Evolutionary conservation across 2,113 vertebrate species (phyloP).

Genomic region (Pica pica): DNA sequence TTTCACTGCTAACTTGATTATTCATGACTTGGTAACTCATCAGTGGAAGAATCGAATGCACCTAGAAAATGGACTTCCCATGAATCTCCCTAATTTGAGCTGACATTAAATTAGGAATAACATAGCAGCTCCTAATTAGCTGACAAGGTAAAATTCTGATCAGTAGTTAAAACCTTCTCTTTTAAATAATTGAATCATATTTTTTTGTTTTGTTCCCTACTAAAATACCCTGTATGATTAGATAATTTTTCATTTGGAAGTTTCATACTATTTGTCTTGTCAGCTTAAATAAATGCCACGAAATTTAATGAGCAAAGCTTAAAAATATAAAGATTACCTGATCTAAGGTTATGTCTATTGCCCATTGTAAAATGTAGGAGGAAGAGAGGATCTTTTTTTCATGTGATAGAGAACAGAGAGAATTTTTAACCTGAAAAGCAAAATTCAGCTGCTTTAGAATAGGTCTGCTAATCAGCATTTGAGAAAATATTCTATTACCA

Average conservation of each 20-base stretch:
- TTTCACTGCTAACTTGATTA: background rate
- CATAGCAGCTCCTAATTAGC: background rate
- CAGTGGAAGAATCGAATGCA: background rate
- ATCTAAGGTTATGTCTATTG: background rate
- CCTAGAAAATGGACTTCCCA: background rate
- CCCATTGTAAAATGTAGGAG: background rate
- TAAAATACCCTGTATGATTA: background rate
- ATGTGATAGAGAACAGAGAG: background rate
- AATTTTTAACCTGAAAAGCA: conserved; percentile 6
- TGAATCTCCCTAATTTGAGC: background rate
- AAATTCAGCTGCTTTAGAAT: background rate
- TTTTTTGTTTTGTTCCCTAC: background rate
- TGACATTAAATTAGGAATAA: background rate
- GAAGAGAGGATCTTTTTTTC: background rate
- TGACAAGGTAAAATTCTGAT: conserved; percentile 31
- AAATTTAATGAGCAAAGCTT: conserved; percentile 20
- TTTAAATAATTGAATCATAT: background rate
- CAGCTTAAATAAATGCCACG: conserved; percentile 13
- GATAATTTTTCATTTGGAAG: background rate
- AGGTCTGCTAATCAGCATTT: background rate
- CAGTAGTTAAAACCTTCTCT: background rate
- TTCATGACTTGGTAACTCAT: background rate
- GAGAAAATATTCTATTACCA: background rate
- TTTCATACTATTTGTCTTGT: conserved; percentile 1
- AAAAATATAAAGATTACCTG: background rate